phyloP scores from a whole-genome alignment of 2,888 invertebrate genomes.

The Therioaphis trifolii region DNA sequence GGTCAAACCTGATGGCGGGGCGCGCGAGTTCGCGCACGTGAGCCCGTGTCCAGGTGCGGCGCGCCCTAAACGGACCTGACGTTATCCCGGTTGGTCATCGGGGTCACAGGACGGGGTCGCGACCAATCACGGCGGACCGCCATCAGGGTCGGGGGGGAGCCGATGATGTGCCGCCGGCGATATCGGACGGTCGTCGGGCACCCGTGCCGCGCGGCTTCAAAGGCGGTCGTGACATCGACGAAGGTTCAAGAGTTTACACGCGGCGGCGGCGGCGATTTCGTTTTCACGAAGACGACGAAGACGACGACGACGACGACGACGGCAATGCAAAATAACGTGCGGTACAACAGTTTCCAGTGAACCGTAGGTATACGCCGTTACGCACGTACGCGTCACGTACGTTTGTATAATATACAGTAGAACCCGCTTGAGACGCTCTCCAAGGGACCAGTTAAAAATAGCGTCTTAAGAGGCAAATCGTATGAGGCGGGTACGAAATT shows the following conservation, averaged over 20 bases:
- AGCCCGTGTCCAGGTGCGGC: constrained; percentile 8
- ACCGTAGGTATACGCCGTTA: no score
- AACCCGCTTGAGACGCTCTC: no score
- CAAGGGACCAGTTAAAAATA: no score
- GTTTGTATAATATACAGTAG: no score
- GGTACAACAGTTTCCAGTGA: no score
- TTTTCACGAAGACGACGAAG: no score
- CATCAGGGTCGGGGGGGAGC: no score
- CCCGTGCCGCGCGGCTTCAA: neutral
- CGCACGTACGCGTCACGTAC: no score
- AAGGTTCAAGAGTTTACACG: constrained; percentile 18
- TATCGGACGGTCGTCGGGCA: neutral
- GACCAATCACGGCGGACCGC: constrained; percentile 45
- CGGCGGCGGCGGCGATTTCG: neutral
- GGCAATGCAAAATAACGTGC: no score
- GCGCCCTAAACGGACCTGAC: constrained; percentile 58
- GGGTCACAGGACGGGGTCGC: constrained; percentile 51
- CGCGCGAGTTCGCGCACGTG: constrained; percentile 43
- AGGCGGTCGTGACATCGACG: neutral
- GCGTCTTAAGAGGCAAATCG: no score
- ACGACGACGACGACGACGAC: no score
- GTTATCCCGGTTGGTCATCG: constrained; percentile 58
- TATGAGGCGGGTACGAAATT: no score
- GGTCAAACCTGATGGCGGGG: neutral
- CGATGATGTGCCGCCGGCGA: neutral